Base-by-base conservation (phyloP, 1,140 invertebrate genomes). In the Formica selysi region DNA sequence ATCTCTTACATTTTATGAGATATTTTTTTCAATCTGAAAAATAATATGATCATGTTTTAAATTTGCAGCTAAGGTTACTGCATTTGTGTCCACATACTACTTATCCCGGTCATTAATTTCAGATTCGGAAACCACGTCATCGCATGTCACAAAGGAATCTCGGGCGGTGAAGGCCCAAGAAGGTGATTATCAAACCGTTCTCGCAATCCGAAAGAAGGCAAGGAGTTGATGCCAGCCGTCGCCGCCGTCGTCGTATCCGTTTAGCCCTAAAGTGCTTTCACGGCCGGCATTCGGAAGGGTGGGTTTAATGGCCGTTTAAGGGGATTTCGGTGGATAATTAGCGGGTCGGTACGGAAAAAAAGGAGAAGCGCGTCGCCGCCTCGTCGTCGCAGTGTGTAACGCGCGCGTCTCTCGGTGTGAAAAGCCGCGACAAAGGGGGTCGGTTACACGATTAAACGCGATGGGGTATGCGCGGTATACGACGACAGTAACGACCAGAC, bases 261-360 rank as follows among this genome's bases (percentile, higher is more conserved):
- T 90, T 90, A 90, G 88, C 59, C 79, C 54, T 90, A 90, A 90
- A 90, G 89, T 90, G 83, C 89, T 90, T 90, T 90, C 57, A 90
- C 78, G 86, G 67, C 19, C 65, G 85, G 73, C 36, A 86, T 87
- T 80, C 81, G 89, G 89, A 90, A 89, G 91, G 91, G 89, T 88
- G 89, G 87, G 86, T 92, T 92, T 92, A 92, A 92, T 92, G 92
- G 91, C 86, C 91, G 92, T 92, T 92, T 92, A 92, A 92, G 92
- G 91, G 92, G 91, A 92, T 92, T 92, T 92, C 85, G 91, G 83
- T 89, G 89, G 90, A 91, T 92, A 92, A 92, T 92, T 92, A 92
- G 89, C 89, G 86, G 76, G 13, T 51, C 57, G 64, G 70, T 59
- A 85, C 48, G 78, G 78, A 65, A 86, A 86, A 87, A 78, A 62